Base-by-base conservation (phyloP, 1,140 invertebrate species). In the Aplysia californica region DNA sequence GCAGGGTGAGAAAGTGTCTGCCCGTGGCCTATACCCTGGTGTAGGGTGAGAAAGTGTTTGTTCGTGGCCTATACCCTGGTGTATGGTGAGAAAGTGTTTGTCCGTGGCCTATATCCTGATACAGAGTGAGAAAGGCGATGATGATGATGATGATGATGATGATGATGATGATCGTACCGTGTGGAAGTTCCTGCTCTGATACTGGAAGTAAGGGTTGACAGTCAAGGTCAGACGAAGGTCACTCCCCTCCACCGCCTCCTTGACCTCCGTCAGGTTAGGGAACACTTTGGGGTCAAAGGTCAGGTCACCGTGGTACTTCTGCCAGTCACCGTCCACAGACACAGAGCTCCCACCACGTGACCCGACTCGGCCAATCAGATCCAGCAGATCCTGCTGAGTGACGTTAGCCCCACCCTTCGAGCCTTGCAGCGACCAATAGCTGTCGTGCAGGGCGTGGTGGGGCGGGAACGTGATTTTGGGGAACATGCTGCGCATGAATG, bases 281-380 rank as follows among this genome's bases (percentile, higher is more conserved):
- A 98, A 97, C 84, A 94, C 95, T 0, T 86, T 88, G 4, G 87
- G 85, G 81, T 96, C 92, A 80, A 97, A 95, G 21, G 89, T 90
- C 3, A 95, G 90, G 36, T 95, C 94, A 1, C 96, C 96, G 81
- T 97, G 96, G 82, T 95, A 95, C 15, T 92, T 92, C 87, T 97
- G 95, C 96, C 96, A 98, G 10, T 94, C 92, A 82, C 97, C 96
- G 84, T 97, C 96, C 59, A 98, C 94, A 90, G 97, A 96, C 76
- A 94, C 94, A 66, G 79, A 80, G 26, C 75, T 70, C 2, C 82
- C 26, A 75, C 78, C 58, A 79, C 76, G 10, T 2, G 80, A 92
- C 77, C 91, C 77, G 41, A 97, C 95, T 33, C 26, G 55, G 1
- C 76, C 41, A 15, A 77, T 58, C 31, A 84, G 38, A 23, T 71